Evolutionary conservation across 2,113 vertebrate species (phyloP).

Genomic region (Haemorhous mexicanus): DNA sequence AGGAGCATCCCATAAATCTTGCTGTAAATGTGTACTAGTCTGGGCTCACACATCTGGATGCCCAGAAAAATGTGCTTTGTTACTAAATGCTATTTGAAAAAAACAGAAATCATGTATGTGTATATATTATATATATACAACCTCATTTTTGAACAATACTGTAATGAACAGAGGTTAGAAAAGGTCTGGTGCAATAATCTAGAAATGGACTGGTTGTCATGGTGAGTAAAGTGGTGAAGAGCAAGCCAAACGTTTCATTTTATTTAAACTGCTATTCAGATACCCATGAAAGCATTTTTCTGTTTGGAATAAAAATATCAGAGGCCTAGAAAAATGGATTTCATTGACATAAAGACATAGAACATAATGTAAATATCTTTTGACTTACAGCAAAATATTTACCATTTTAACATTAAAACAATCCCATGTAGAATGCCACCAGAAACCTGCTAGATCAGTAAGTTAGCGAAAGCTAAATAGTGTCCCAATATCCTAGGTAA

Average conservation of each 20-base stretch:
- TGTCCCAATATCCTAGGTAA: background rate
- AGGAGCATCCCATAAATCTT: background rate
- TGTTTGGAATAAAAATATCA: conserved; percentile 4
- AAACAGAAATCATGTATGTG: too few species aligned
- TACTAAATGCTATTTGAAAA: background rate
- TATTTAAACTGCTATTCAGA: conserved; percentile 16
- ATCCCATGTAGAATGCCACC: background rate
- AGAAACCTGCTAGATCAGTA: background rate
- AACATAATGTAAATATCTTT: background rate
- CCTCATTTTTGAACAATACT: background rate
- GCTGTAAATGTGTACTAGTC: background rate
- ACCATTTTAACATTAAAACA: background rate
- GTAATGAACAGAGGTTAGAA: conserved; percentile 32
- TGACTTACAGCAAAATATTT: background rate
- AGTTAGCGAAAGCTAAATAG: background rate
- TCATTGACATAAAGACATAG: background rate
- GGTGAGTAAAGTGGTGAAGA: conserved; percentile 21
- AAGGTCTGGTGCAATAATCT: background rate
- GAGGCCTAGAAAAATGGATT: conserved; percentile 2
- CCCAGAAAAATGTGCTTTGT: background rate
- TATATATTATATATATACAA: background rate
- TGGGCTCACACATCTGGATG: background rate
- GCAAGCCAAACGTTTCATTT: conserved; percentile 12
- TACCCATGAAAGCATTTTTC: background rate
- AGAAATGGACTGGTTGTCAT: conserved; percentile 50